phyloP scores from a whole-genome alignment of 2,888 invertebrate species.

The Dichetophora obliterata region DNA sequence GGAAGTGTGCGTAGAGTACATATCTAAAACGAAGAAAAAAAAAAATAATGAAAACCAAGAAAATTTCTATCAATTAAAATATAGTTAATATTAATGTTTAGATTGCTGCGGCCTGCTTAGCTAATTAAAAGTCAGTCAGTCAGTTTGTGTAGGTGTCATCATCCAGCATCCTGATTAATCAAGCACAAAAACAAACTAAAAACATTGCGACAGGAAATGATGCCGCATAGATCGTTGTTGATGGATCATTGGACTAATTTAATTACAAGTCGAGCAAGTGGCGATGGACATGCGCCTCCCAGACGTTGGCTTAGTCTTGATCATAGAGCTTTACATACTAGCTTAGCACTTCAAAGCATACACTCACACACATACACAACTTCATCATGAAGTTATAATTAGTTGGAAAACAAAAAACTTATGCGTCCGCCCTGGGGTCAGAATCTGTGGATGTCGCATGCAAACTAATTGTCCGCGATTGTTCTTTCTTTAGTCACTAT shows the following conservation, averaged over 20 bases:
- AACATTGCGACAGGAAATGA: slow-evolving; percentile 38
- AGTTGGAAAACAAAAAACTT: not conserved
- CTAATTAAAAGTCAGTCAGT: not conserved
- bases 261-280: slow-evolving; percentile 27
- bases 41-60: slow-evolving; percentile 7
- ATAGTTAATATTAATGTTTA: slow-evolving; percentile 27
- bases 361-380: not conserved
- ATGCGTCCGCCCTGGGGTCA: slow-evolving; percentile 31
- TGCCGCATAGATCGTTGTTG: slow-evolving; percentile 9
- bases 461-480: slow-evolving; percentile 54
- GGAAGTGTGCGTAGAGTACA: slow-evolving; percentile 70
- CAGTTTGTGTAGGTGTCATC: slow-evolving; percentile 44
- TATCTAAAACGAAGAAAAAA: slow-evolving; percentile 58
- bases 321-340: not conserved
- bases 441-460: slow-evolving; percentile 50
- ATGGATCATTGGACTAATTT: slow-evolving; percentile 29
- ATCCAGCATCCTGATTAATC: slow-evolving; percentile 45
- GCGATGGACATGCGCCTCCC: not conserved
- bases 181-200: slow-evolving; percentile 26
- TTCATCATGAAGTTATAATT: not conserved
- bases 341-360: slow-evolving; percentile 4
- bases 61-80: not conserved
- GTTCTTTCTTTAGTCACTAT: slow-evolving; percentile 14
- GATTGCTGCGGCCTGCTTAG: not conserved
- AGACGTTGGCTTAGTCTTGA: not conserved